A percentile compares a stretch with the other conserved stretches of the same genome.
Evolutionary conservation across 1,140 invertebrate species (phyloP).

Genomic region (Drosophila lowei): DNA sequence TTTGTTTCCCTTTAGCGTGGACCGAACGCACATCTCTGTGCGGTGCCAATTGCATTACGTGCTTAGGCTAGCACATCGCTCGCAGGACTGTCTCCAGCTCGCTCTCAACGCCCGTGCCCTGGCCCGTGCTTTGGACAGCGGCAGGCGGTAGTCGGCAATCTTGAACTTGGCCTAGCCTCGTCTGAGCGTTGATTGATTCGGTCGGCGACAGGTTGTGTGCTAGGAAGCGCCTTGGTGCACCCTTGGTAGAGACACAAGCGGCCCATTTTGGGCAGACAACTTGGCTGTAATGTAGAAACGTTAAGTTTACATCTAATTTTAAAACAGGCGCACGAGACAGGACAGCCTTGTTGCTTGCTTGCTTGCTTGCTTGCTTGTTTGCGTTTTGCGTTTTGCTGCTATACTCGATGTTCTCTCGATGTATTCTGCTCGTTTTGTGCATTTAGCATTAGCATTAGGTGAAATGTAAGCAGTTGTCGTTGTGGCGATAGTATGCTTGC

Average conservation of each 20-base stretch:
- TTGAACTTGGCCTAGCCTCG: constrained; percentile 13
- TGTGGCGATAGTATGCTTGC: constrained; percentile 34
- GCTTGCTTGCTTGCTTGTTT: constrained; percentile 17
- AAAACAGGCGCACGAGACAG: constrained; percentile 12
- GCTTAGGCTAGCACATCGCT: constrained; percentile 32
- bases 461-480: constrained; percentile 42
- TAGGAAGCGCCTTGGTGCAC: constrained; percentile 8
- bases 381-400: constrained; percentile 18
- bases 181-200: constrained; percentile 11
- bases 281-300: constrained; percentile 66
- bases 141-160: constrained; percentile 1
- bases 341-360: neutral
- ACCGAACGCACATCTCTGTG: constrained; percentile 79
- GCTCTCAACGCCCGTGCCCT: neutral
- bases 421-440: constrained; percentile 11
- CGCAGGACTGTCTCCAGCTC: constrained; percentile 17
- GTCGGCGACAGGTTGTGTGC: constrained; percentile 18
- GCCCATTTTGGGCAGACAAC: constrained; percentile 33
- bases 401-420: constrained; percentile 30
- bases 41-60: constrained; percentile 76
- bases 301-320: constrained; percentile 42
- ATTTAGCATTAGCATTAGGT: constrained; percentile 1
- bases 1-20: constrained; percentile 80
- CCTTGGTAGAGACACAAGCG: constrained; percentile 9
- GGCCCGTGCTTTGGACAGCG: constrained; percentile 1